Percentiles rank a stretch among this genome's conserved stretches.
Conservation (phyloP, 2,113 vertebrate species). For the Ptilorrhoa leucosticta region DNA sequence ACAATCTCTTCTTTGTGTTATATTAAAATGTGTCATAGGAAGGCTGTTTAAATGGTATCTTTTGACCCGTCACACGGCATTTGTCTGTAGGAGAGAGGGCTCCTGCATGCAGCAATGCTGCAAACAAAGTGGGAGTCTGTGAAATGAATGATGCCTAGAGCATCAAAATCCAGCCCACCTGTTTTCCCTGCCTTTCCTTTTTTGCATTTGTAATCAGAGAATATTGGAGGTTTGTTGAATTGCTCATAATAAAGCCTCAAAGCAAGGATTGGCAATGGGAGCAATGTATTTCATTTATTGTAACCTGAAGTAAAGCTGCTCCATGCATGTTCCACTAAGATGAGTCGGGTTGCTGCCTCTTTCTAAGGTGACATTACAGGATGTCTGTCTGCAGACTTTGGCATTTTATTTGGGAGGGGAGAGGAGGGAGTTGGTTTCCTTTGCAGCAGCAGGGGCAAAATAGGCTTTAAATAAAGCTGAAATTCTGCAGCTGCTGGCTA, state of each 20-base stretch:
- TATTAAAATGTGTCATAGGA: background rate
- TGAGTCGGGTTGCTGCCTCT: background rate
- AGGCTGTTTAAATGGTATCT: background rate
- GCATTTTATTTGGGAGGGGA: background rate
- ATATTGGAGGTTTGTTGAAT: background rate
- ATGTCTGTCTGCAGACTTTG: background rate
- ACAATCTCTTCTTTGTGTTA: background rate
- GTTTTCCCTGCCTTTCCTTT: background rate
- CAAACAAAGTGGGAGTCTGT: background rate
- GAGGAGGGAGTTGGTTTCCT: conserved; percentile 3
- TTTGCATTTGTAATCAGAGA: background rate
- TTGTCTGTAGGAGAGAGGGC: background rate
- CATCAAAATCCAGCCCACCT: background rate
- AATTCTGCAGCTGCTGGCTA: conserved; percentile 38
- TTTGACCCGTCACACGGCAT: accelerated
- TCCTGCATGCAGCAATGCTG: background rate
- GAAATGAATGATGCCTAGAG: background rate
- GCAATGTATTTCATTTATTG: background rate
- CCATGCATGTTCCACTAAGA: background rate
- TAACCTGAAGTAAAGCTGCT: background rate
- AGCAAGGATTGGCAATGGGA: background rate
- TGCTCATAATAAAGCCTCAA: background rate
- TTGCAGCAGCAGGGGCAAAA: conserved; percentile 8
- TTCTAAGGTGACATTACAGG: background rate
- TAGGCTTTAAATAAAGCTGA: conserved; percentile 9